A percentile compares a stretch with the other conserved stretches of the same genome.
These are phyloP conservation scores for Urocyon cinereoargenteus DNA, from an alignment of 2,797 vertebrate species.

Conservation along the genomic window DNA sequence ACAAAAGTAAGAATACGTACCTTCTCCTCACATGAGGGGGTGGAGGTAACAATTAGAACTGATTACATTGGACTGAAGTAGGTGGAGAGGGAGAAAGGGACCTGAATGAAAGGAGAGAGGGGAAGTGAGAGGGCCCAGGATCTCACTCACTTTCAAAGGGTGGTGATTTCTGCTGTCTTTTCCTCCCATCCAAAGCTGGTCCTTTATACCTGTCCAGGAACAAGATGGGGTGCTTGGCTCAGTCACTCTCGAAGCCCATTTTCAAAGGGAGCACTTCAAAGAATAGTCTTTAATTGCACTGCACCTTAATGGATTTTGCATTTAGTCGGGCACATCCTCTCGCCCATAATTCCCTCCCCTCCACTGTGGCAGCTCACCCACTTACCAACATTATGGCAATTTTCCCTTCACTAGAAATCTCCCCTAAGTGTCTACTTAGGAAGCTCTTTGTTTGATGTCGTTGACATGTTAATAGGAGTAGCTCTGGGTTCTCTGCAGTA, in stretches of 20 bases:
- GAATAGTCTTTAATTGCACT: background rate
- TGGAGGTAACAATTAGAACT: background rate
- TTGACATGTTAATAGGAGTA: constrained; percentile 70
- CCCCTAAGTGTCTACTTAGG: constrained; percentile 57
- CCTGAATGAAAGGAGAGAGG: background rate
- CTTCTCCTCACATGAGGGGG: background rate
- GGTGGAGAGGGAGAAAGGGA: background rate
- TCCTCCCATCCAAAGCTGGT: background rate
- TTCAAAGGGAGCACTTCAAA: background rate
- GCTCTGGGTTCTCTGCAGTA: constrained; percentile 33
- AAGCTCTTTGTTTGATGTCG: constrained; percentile 70
- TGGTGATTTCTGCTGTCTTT: background rate
- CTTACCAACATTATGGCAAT: constrained; percentile 67
- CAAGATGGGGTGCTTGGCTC: background rate
- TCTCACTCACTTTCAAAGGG: background rate
- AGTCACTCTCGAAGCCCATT: accelerated
- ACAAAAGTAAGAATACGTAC: background rate
- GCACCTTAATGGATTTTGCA: background rate
- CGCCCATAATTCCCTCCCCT: background rate
- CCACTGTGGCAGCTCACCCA: background rate
- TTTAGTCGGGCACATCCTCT: background rate
- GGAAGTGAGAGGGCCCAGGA: background rate
- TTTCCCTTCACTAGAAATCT: constrained; percentile 68
- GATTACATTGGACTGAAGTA: background rate
- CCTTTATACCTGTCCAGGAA: background rate